Conservation (phyloP, 2,888 invertebrate species). For the Melitaea athalia region DNA sequence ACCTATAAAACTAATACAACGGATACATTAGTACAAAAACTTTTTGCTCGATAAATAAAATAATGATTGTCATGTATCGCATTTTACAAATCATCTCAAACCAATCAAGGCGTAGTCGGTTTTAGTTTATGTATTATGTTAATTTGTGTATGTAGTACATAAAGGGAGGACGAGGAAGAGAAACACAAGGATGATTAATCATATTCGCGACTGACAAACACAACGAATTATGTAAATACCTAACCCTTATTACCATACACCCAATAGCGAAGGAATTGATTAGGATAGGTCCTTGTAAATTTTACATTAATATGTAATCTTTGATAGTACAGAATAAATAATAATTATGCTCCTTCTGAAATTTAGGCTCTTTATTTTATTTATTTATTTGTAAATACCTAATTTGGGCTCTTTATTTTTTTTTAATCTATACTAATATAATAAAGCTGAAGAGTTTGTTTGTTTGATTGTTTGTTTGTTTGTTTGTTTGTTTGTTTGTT, state of each 20-base stretch:
- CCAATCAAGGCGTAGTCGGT: background rate
- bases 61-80: background rate
- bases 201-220: conserved; percentile 40
- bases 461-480: too few species aligned
- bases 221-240: conserved; percentile 44
- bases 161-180: conserved; percentile 39
- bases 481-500: too few species aligned
- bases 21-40: too few species aligned
- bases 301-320: conserved; percentile 1
- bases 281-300: conserved; percentile 11
- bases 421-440: too few species aligned
- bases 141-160: conserved; percentile 11
- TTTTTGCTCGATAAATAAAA: too few species aligned
- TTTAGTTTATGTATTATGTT: background rate
- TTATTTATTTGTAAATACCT: too few species aligned
- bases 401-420: too few species aligned
- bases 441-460: too few species aligned
- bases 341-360: background rate
- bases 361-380: too few species aligned
- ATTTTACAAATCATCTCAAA: background rate
- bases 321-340: background rate
- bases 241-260: conserved; percentile 41
- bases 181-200: conserved; percentile 43
- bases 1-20: too few species aligned
- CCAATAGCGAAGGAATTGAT: conserved; percentile 37